Evolutionary conservation across 1,140 invertebrate species (phyloP), one percentile per base, ranked within the genome.

Genomic region (Dreissena polymorpha): DNA sequence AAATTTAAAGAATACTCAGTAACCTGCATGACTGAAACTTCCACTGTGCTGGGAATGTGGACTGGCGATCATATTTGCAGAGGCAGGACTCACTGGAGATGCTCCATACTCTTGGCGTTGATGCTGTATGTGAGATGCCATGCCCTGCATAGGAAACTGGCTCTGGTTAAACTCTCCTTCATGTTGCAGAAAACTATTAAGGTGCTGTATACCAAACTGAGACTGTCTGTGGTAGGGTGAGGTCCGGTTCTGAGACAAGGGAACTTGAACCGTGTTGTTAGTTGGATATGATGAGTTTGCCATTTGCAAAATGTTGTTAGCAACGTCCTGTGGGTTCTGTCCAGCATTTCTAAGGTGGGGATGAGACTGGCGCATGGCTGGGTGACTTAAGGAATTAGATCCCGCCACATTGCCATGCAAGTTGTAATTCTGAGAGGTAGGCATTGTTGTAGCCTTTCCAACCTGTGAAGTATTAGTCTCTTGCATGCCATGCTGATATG

Each of bases 281-380:
- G 86, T 86, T 53, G 88, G 88, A 81, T 90, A 91, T 6, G 87
- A 82, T 21, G 88, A 86, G 23, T 90, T 84, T 68, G 89, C 90
- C 90, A 92, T 91, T 55, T 92, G 91, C 25, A 92, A 83, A 57
- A 92, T 92, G 65, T 88, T 90, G 74, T 92, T 91, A 50, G 91
- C 91, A n/a, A 92, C 90, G 75, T 91, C 88, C 81, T 92, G 91
- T 71, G 91, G 91, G 82, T 86, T 91, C 64, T 90, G 87, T 39
- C 63, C 70, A 51, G 71, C 29, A 68, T 76, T 78, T 73, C 85
- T 69, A 51, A 86, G 72, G 29, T 86, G 70, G 16, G 75, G 76
- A 72, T 85, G 82, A 60, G 84, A 67, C 18, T 82, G 70, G 12
- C 50, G 79, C 49, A 82, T 74, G 18, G 50, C 57, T 10, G 70